These are phyloP conservation scores for Sander vitreus DNA, from an alignment of 2,113 vertebrate species.

Conservation along the genomic window DNA sequence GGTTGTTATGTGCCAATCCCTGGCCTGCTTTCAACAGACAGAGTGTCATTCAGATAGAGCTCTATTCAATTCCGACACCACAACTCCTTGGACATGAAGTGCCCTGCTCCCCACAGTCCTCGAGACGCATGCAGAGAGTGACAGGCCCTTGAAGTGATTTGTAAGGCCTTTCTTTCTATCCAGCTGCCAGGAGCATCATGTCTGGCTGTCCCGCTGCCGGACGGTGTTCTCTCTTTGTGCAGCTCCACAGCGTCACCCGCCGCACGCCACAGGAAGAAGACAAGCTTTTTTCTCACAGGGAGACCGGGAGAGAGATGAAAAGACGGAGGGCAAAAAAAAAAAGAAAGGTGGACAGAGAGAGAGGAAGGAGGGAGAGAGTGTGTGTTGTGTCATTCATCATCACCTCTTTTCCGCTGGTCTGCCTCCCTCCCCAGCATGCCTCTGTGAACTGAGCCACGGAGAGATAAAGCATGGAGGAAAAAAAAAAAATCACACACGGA, in stretches of 20 bases:
- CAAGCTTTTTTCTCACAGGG: slow-evolving; percentile 46
- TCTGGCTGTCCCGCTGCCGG: slow-evolving; percentile 43
- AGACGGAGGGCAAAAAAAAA: neutral
- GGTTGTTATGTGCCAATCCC: slow-evolving; percentile 1
- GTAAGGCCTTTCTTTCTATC: slow-evolving; percentile 25
- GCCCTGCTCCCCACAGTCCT: slow-evolving; percentile 40
- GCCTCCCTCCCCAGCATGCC: slow-evolving; percentile 48
- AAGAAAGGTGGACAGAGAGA: slow-evolving; percentile 27
- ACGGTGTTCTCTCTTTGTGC: slow-evolving; percentile 47
- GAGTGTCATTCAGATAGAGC: slow-evolving; percentile 28
- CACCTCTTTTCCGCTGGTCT: slow-evolving; percentile 55
- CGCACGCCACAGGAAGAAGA: slow-evolving; percentile 44
- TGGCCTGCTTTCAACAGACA: slow-evolving; percentile 34
- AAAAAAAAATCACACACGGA: neutral
- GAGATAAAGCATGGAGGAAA: neutral
- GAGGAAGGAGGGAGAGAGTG: slow-evolving; percentile 35
- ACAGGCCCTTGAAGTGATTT: slow-evolving; percentile 51
- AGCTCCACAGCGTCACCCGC: slow-evolving; percentile 40
- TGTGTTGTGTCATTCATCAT: slow-evolving; percentile 67
- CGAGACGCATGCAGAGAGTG: slow-evolving; percentile 41
- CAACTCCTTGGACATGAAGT: slow-evolving; percentile 57
- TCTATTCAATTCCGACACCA: slow-evolving; percentile 37
- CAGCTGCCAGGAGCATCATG: slow-evolving; percentile 39
- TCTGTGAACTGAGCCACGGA: slow-evolving; percentile 17
- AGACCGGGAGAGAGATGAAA: neutral